Evolutionary conservation across 2,113 vertebrate species (phyloP).

Genomic region (Platysternon megacephalum): DNA sequence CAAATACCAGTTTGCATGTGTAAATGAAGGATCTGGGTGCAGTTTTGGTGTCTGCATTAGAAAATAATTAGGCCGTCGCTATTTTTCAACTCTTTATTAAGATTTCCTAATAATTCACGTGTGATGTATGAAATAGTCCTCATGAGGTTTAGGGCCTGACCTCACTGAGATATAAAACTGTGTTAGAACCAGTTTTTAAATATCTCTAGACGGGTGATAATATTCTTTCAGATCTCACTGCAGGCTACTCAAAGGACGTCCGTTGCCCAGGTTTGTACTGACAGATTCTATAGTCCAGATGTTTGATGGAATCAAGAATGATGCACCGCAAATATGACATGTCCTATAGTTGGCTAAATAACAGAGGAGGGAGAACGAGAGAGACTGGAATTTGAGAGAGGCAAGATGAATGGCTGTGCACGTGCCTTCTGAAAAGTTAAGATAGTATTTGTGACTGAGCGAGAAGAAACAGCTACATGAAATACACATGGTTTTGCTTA

Average conservation of each 20-base stretch:
- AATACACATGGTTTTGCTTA: constrained; percentile 38
- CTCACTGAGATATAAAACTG: neutral
- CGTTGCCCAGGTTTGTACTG: neutral
- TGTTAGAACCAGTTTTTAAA: neutral
- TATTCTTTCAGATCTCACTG: neutral
- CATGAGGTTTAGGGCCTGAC: neutral
- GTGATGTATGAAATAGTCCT: neutral
- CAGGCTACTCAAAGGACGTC: neutral
- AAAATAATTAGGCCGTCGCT: constrained; percentile 24
- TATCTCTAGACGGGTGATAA: neutral
- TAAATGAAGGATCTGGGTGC: constrained; percentile 41
- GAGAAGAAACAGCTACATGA: constrained; percentile 52
- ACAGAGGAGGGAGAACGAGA: neutral
- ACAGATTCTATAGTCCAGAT: neutral
- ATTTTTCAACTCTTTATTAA: neutral
- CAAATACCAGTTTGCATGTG: constrained; percentile 64
- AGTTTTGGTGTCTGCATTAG: neutral
- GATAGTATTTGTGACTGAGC: neutral
- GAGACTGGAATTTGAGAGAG: neutral
- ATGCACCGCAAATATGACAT: neutral
- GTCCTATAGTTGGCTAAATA: neutral
- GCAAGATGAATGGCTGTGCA: neutral
- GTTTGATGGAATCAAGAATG: neutral
- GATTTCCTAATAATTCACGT: neutral
- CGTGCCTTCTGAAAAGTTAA: neutral